Evolutionary conservation across 1,140 invertebrate genomes (phyloP).

Genomic region (Diploscapter pachys): DNA sequence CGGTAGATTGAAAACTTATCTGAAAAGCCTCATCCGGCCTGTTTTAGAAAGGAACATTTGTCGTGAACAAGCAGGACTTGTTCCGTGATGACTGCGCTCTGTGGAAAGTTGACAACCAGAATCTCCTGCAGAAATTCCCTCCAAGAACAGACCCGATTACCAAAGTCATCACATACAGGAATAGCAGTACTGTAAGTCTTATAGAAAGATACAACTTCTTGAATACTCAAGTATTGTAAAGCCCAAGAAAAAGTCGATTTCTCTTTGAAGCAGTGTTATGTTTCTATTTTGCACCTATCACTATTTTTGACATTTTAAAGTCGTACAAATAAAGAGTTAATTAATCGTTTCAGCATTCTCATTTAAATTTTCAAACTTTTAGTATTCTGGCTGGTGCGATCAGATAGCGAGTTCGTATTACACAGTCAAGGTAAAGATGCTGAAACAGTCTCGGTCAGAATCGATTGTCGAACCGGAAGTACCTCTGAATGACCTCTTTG

Average conservation of each 20-base stretch:
- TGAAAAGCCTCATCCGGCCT: not conserved
- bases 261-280: not conserved
- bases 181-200: slow-evolving; percentile 37
- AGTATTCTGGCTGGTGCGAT: slow-evolving; percentile 48
- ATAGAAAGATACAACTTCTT: not conserved
- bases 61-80: slow-evolving; percentile 39
- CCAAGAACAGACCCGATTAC: slow-evolving; percentile 9
- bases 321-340: too few relatives aligned
- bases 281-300: not conserved
- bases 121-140: slow-evolving; percentile 44
- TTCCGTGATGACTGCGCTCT: slow-evolving; percentile 40
- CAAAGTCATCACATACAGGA: slow-evolving; percentile 29
- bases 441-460: slow-evolving; percentile 39
- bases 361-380: slow-evolving; percentile 3
- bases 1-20: slow-evolving; percentile 8
- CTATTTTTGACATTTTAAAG: not conserved
- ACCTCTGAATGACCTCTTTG: slow-evolving; percentile 34
- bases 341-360: too few relatives aligned
- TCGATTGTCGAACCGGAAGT: slow-evolving; percentile 43
- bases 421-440: slow-evolving; percentile 25
- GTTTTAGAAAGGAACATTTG: slow-evolving; percentile 45
- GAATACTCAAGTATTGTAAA: slow-evolving; percentile 1
- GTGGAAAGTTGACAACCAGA: slow-evolving; percentile 46
- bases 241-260: not conserved
- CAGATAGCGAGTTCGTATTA: slow-evolving; percentile 37